Percentiles rank a stretch among this genome's conserved stretches.
These are phyloP conservation scores for Philereme transversata DNA, from an alignment of 2,888 invertebrate genomes.

Conservation along the genomic window DNA sequence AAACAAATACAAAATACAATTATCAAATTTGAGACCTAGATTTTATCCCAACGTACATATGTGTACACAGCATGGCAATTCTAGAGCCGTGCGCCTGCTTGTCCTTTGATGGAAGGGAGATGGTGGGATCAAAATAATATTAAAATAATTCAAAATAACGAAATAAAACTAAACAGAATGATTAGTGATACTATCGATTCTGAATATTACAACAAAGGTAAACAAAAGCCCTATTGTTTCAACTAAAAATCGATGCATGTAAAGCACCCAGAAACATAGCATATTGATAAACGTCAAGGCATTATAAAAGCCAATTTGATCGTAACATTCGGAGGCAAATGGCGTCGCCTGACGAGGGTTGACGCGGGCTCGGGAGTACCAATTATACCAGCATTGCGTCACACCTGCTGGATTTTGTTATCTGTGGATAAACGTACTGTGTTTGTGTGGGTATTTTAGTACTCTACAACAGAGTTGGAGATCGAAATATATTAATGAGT, in stretches of 20 bases:
- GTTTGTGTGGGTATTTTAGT: conserved; percentile 1
- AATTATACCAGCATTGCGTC: conserved; percentile 59
- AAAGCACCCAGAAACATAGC: conserved; percentile 31
- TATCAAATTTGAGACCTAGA: too few species aligned
- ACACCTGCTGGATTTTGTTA: conserved; percentile 46
- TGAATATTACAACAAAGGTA: conserved; percentile 4
- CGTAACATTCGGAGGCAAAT: conserved; percentile 63
- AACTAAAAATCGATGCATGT: conserved; percentile 26
- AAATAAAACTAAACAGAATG: not conserved
- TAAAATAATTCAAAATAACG: not conserved
- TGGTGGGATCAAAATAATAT: too few species aligned
- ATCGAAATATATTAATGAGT: too few species aligned
- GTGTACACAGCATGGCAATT: too few species aligned
- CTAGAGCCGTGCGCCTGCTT: too few species aligned
- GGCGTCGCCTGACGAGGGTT: conserved; percentile 68
- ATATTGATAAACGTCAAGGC: conserved; percentile 56
- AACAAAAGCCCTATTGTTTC: conserved; percentile 19
- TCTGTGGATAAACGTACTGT: conserved; percentile 21
- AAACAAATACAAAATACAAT: too few species aligned
- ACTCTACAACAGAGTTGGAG: too few species aligned
- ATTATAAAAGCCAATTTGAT: conserved; percentile 62
- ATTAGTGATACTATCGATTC: not conserved
- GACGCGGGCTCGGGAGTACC: conserved; percentile 66
- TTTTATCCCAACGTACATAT: too few species aligned
- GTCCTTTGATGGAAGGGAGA: too few species aligned